phyloP scores from a whole-genome alignment of 2,797 vertebrate genomes.

The Acridotheres tristis region DNA sequence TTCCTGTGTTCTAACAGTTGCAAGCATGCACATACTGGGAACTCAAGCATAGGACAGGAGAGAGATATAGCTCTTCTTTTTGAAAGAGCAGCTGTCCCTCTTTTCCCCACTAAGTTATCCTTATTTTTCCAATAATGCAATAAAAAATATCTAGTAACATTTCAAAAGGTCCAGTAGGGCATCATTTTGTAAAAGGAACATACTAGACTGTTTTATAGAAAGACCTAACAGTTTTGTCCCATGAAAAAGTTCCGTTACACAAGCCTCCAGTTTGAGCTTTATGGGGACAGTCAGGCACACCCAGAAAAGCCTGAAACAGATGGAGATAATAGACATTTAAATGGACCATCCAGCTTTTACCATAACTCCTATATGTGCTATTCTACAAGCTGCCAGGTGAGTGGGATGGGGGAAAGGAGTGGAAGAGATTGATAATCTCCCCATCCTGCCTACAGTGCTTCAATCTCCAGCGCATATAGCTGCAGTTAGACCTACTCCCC shows the following conservation, averaged over 20 bases:
- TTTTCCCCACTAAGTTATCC: background rate
- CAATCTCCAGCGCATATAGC: background rate
- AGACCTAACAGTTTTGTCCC: background rate
- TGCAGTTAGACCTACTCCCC: background rate
- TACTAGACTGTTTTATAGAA: background rate
- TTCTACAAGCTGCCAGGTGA: background rate
- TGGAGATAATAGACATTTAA: background rate
- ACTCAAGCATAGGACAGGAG: background rate
- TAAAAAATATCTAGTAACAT: background rate
- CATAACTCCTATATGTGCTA: background rate
- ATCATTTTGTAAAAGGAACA: background rate
- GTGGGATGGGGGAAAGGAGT: background rate
- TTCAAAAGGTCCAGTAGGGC: background rate
- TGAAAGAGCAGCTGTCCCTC: background rate
- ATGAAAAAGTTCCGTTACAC: background rate
- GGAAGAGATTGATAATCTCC: background rate
- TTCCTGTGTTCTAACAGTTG: background rate
- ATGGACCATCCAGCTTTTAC: conserved; percentile 5
- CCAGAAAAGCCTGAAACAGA: conserved; percentile 13
- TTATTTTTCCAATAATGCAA: background rate
- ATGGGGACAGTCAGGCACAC: background rate
- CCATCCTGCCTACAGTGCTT: background rate
- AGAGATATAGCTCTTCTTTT: background rate
- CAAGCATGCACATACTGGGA: background rate
- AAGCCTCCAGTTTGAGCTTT: background rate